Percentiles rank a stretch among this genome's conserved stretches.
These are phyloP conservation scores for Ichneumon xanthorius DNA, from an alignment of 2,888 invertebrate species.

Conservation along the genomic window DNA sequence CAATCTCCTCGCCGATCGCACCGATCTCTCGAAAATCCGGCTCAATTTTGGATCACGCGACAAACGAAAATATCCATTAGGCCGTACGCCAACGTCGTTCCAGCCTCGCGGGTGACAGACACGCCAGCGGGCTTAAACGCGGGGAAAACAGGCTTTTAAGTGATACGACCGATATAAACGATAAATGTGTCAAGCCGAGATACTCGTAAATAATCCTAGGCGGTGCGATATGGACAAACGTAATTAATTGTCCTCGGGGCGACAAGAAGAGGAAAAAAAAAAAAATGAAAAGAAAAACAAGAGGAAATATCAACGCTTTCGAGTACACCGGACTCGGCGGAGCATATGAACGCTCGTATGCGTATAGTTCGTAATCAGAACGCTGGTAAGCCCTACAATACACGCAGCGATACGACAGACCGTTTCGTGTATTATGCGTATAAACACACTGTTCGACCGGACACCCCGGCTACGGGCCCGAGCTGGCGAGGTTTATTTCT, in stretches of 20 bases:
- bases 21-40: not conserved
- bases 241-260: conserved; percentile 71
- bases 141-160: conserved; percentile 67
- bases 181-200: conserved; percentile 71
- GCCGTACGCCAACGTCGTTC: conserved; percentile 29
- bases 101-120: conserved; percentile 52
- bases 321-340: conserved; percentile 18
- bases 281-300: conserved; percentile 31
- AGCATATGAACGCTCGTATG: conserved; percentile 25
- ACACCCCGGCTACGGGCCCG: conserved; percentile 32
- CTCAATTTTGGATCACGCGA: conserved; percentile 13
- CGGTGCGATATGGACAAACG: conserved; percentile 68
- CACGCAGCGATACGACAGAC: conserved; percentile 40
- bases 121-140: conserved; percentile 47
- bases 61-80: conserved; percentile 3
- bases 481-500: conserved; percentile 71
- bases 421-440: conserved; percentile 49
- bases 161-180: conserved; percentile 68
- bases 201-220: conserved; percentile 69
- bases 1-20: not conserved
- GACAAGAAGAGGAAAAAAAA: conserved; percentile 48
- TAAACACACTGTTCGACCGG: conserved; percentile 37
- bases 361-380: conserved; percentile 49
- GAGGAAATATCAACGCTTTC: conserved; percentile 48
- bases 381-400: conserved; percentile 38